Evolutionary conservation across 2,797 vertebrate species (phyloP).

Genomic region (Tragelaphus oryx): DNA sequence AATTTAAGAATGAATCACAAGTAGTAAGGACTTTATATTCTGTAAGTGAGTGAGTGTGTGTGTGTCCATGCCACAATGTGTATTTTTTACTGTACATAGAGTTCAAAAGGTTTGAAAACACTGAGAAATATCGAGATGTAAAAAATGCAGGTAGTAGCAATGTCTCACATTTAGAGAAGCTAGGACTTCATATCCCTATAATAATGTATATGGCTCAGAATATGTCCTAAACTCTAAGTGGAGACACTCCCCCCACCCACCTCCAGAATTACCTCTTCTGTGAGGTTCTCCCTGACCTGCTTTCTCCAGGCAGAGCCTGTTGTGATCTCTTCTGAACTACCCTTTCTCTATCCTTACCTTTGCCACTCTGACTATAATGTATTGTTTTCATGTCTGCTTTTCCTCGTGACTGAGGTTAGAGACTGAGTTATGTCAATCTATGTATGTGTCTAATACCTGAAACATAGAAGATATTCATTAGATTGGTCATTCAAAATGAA

Average conservation of each 20-base stretch:
- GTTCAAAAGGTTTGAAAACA: constrained; percentile 20
- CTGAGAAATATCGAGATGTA: neutral
- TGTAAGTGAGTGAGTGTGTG: neutral
- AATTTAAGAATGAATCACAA: neutral
- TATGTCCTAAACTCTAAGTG: constrained; percentile 15
- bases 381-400: neutral
- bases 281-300: neutral
- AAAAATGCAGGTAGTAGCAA: neutral
- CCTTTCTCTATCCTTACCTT: neutral
- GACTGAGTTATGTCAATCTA: neutral
- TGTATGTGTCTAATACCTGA: neutral
- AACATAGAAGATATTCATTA: neutral
- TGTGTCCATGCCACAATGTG: neutral
- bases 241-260: neutral
- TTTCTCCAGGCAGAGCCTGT: neutral
- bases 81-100: neutral
- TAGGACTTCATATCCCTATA: neutral
- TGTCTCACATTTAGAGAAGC: neutral
- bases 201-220: neutral
- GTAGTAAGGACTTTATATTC: neutral
- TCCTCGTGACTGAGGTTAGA: neutral
- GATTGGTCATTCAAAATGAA: neutral
- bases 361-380: neutral
- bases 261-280: neutral
- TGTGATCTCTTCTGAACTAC: neutral